Percentiles rank a stretch among this genome's conserved stretches.
phyloP scores from a whole-genome alignment of 2,113 vertebrate genomes.

The Oncorhynchus keta region DNA sequence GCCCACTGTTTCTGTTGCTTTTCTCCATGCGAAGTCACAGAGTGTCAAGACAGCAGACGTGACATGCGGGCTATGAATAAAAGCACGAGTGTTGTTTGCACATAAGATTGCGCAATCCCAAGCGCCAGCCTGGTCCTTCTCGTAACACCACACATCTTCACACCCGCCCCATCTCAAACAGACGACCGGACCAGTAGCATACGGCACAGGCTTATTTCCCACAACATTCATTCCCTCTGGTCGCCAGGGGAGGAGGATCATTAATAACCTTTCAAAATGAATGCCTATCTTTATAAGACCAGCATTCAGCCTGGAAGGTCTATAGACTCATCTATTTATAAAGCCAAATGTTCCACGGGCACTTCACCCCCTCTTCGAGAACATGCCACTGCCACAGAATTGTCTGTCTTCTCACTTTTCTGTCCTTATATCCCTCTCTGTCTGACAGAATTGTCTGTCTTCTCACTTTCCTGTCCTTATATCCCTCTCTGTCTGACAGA shows the following conservation, averaged over 20 bases:
- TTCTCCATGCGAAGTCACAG: slow-evolving; percentile 69
- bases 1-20: slow-evolving; percentile 79
- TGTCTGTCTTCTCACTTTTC: slow-evolving; percentile 45
- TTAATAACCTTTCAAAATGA: slow-evolving; percentile 75
- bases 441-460: slow-evolving; percentile 26
- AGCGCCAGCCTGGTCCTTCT: slow-evolving; percentile 54
- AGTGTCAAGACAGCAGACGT: slow-evolving; percentile 71
- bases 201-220: slow-evolving; percentile 58
- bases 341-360: slow-evolving; percentile 70
- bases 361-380: slow-evolving; percentile 52
- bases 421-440: slow-evolving; percentile 16
- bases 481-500: slow-evolving; percentile 6
- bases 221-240: slow-evolving; percentile 66
- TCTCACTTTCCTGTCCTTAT: slow-evolving; percentile 30
- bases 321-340: slow-evolving; percentile 74
- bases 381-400: slow-evolving; percentile 59
- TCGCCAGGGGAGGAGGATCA: slow-evolving; percentile 73
- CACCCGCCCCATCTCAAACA: slow-evolving; percentile 28
- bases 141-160: slow-evolving; percentile 48
- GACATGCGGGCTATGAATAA: slow-evolving; percentile 67
- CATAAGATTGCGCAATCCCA: slow-evolving; percentile 78
- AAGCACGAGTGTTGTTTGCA: slow-evolving; percentile 77
- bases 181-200: slow-evolving; percentile 62
- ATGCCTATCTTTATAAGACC: slow-evolving; percentile 70
- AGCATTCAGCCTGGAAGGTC: slow-evolving; percentile 66